Percentiles rank a stretch among this genome's conserved stretches.
Conservation (phyloP, 2,113 vertebrate genomes). For the Ageneiosus marmoratus region DNA sequence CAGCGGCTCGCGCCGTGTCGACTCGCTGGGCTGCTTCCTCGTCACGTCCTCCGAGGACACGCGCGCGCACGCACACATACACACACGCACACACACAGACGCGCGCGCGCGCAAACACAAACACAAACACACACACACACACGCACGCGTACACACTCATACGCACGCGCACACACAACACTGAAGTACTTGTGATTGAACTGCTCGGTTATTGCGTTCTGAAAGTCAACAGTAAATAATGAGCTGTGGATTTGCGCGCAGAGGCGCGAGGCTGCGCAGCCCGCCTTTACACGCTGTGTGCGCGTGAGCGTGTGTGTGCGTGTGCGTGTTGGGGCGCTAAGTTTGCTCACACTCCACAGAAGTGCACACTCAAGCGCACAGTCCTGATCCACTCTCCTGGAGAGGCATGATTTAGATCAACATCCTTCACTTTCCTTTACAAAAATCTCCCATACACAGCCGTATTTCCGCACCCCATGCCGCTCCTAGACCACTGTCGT, state of each 20-base stretch:
- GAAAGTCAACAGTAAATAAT: not conserved
- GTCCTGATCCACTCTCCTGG: constrained; percentile 63
- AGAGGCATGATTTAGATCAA: constrained; percentile 71
- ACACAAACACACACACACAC: constrained; percentile 41
- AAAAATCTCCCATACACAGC: constrained; percentile 72
- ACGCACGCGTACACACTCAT: constrained; percentile 58
- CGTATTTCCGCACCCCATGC: constrained; percentile 52
- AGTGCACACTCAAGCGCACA: constrained; percentile 62
- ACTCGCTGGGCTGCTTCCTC: constrained; percentile 30
- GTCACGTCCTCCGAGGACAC: constrained; percentile 63
- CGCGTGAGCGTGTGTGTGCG: not conserved
- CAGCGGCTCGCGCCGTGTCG: not conserved
- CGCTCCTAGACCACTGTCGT: constrained; percentile 53
- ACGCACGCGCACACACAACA: not conserved
- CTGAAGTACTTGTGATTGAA: constrained; percentile 51
- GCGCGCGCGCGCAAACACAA: constrained; percentile 49
- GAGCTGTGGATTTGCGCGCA: constrained; percentile 68
- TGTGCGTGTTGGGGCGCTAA: not conserved
- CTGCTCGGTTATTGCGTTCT: not conserved
- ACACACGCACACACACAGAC: not conserved
- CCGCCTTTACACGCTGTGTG: not conserved
- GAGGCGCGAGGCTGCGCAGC: constrained; percentile 70
- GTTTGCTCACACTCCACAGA: constrained; percentile 63
- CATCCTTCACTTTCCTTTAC: constrained; percentile 42
- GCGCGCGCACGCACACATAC: constrained; percentile 53